phyloP scores from a whole-genome alignment of 2,888 invertebrate genomes.

The Habroteleia sp. region DNA sequence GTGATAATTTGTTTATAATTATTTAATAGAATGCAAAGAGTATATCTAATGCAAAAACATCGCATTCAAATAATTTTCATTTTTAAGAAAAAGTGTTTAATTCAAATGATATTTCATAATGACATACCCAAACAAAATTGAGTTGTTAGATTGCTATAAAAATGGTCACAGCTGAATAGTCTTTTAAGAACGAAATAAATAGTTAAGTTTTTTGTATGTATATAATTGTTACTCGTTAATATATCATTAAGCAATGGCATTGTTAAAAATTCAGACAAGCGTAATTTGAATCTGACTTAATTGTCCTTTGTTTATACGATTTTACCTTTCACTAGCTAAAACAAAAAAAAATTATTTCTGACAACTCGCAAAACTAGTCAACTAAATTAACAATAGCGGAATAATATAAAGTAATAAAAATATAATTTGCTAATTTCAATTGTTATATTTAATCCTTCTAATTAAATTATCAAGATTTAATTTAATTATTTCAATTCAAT shows the following conservation, averaged over 20 bases:
- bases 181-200: slow-evolving; percentile 35
- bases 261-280: slow-evolving; percentile 26
- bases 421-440: no score
- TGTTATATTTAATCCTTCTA: no score
- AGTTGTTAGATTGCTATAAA: slow-evolving; percentile 9
- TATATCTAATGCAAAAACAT: no score
- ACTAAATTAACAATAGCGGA: no score
- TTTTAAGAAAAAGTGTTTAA: background rate
- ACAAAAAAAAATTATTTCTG: background rate
- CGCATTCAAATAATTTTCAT: no score
- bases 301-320: slow-evolving; percentile 16
- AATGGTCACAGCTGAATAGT: slow-evolving; percentile 17
- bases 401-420: no score
- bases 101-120: background rate
- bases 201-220: slow-evolving; percentile 21
- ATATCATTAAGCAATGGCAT: slow-evolving; percentile 36
- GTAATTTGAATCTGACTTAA: background rate
- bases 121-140: background rate
- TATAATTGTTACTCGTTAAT: slow-evolving; percentile 22
- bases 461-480: no score
- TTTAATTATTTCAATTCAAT: no score
- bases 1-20: no score
- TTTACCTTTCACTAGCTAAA: slow-evolving; percentile 21
- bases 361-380: no score
- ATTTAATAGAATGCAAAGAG: no score